Percentiles rank a stretch among this genome's conserved stretches.
phyloP scores from a whole-genome alignment of 2,888 invertebrate species.

The Nemurella pictetii region DNA sequence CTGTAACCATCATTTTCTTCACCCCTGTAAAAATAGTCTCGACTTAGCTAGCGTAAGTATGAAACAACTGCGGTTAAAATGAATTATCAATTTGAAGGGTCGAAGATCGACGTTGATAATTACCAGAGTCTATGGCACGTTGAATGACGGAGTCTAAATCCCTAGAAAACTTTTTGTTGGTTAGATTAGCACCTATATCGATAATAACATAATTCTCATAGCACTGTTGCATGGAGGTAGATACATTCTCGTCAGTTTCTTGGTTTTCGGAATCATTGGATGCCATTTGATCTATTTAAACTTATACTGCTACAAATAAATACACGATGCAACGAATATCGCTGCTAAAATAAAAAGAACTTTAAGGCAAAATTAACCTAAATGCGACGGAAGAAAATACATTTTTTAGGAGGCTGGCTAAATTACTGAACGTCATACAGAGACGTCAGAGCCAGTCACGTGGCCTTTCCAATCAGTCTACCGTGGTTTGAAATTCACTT shows the following conservation, averaged over 20 bases:
- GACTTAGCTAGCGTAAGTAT: background rate
- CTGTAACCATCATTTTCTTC: slow-evolving; percentile 92
- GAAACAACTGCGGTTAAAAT: background rate
- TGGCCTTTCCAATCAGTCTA: background rate
- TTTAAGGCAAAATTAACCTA: background rate
- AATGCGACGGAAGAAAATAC: background rate
- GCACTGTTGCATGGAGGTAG: slow-evolving; percentile 68
- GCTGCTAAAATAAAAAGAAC: background rate
- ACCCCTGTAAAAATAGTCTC: slow-evolving; percentile 64
- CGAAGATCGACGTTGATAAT: slow-evolving; percentile 37
- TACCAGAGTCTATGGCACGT: slow-evolving; percentile 90
- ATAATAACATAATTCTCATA: slow-evolving; percentile 91
- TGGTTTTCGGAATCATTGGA: background rate
- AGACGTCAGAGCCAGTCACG: background rate
- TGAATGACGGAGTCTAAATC: slow-evolving; percentile 90
- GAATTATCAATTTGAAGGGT: background rate
- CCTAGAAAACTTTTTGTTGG: slow-evolving; percentile 89
- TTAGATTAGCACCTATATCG: slow-evolving; percentile 90
- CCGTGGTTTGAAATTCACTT: background rate
- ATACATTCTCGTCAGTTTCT: background rate
- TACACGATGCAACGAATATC: background rate
- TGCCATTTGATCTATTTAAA: background rate
- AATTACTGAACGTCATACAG: background rate
- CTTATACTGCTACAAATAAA: slow-evolving; percentile 3
- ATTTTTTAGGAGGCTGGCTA: background rate